Base-by-base conservation (phyloP, 2,888 invertebrate genomes). In the Acronicta leporina region DNA sequence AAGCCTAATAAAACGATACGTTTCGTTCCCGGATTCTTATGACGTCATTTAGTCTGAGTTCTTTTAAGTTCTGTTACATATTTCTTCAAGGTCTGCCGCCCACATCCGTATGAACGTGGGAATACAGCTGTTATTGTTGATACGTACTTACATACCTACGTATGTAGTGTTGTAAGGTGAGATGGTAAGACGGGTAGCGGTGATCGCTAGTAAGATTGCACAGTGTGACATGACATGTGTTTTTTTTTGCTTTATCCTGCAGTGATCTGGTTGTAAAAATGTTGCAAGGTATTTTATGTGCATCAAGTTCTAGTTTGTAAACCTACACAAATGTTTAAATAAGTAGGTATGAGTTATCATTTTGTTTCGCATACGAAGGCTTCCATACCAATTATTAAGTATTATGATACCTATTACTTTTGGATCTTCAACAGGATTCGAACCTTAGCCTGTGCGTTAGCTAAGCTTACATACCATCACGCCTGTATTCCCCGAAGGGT, bases 41-140 rank as follows among this genome's bases (percentile, higher is more conserved):
- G 44, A 25, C 59, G 72, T 68, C 64, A 64, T 59, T 27, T 58
- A 48, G 49, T 52, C 48, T 10, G 62, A 64, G 60, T 56, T 59
- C 56, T 61, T 73, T 69, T 64, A 46, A 55, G 64, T 75, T 79
- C 75, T 74, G 77, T 63, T 75, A 68, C 75, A 76, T 66, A 70
- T 76, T 60, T 65, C 11, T 45, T 70, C 79, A 81, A 81, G 81
- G 81, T 63, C 66, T 61, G 30, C 56, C 73, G 49, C 82, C 81
- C 63, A 81, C 77, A 80, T 81, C 78, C 82, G 81, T 67, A 57
- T 76, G 61, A 57, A 68, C 64, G 70, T 68, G 73, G 67, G 82
- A 80, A 81, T 68, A 62, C 64, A 76, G 68, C 66, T 68, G 69
- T 61, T 72, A 66, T 78, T 76, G 64, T 75, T 77, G 60, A 52